These are phyloP conservation scores for Gyps fulvus DNA, from an alignment of 2,113 vertebrate genomes.

Conservation along the genomic window DNA sequence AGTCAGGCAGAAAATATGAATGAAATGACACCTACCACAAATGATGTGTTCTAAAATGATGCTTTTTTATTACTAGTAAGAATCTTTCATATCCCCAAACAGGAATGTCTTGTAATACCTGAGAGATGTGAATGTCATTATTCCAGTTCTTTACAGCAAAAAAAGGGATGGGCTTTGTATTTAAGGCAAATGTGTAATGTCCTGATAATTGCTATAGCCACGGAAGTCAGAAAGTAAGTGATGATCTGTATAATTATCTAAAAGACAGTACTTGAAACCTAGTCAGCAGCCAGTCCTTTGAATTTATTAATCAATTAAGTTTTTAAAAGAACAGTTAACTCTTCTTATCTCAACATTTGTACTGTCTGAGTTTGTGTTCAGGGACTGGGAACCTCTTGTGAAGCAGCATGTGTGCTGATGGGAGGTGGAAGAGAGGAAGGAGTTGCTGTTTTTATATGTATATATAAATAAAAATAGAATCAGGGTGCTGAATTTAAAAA, in stretches of 20 bases:
- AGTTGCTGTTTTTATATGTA: not conserved
- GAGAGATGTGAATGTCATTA: not conserved
- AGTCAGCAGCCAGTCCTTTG: not conserved
- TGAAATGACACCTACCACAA: not conserved
- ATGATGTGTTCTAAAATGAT: not conserved
- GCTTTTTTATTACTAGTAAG: not conserved
- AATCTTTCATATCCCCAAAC: not conserved
- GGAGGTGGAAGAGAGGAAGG: not conserved
- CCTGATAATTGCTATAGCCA: not conserved
- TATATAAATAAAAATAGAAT: not conserved
- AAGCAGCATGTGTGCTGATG: not conserved
- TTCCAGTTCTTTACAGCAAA: not conserved
- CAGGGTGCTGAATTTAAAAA: not conserved
- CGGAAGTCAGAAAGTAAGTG: not conserved
- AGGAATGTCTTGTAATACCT: not conserved
- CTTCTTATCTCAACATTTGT: not conserved
- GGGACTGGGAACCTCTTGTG: not conserved
- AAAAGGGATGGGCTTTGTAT: not conserved
- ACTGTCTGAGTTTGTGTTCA: not conserved
- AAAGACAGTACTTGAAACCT: not conserved
- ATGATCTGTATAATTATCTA: not conserved
- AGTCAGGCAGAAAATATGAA: not conserved
- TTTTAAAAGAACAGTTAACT: not conserved
- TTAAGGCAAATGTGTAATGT: not conserved
- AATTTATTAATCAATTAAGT: conserved; percentile 1